phyloP scores from a whole-genome alignment of 1,140 invertebrate genomes.

The Eumaeus atala region DNA sequence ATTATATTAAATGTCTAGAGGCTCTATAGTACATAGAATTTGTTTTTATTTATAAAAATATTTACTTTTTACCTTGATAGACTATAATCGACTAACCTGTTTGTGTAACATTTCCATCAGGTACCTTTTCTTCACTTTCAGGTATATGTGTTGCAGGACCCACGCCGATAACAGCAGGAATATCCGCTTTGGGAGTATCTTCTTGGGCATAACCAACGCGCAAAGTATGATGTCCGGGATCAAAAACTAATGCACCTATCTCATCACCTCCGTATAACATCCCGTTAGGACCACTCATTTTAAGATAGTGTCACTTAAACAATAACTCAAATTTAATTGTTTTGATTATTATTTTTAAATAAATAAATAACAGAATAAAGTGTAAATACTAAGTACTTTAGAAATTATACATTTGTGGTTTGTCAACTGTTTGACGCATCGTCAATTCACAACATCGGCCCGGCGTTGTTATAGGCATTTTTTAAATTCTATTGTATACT shows the following conservation, averaged over 20 bases:
- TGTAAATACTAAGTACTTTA: too few relatives aligned
- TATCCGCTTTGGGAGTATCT: conserved; percentile 94
- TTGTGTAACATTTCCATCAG: conserved; percentile 75
- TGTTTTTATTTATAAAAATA: too few relatives aligned
- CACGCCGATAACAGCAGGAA: conserved; percentile 88
- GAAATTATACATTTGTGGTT: too few relatives aligned
- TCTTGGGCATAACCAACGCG: conserved; percentile 93
- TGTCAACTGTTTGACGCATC: too few relatives aligned
- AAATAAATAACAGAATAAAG: too few relatives aligned
- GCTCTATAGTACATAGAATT: too few relatives aligned
- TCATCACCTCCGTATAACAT: conserved; percentile 95
- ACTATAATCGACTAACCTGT: conserved; percentile 47
- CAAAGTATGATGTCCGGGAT: conserved; percentile 82
- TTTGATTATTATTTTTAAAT: conserved; percentile 7
- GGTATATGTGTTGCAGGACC: conserved; percentile 76
- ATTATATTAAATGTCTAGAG: too few relatives aligned
- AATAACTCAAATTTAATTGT: not conserved
- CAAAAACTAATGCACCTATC: conserved; percentile 97
- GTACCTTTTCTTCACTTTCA: conserved; percentile 78
- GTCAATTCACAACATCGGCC: too few relatives aligned
- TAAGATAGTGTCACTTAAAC: conserved; percentile 11
- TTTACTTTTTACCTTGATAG: too few relatives aligned
- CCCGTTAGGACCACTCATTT: conserved; percentile 71
- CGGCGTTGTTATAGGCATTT: too few relatives aligned
- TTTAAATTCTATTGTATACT: too few relatives aligned